phyloP scores from a whole-genome alignment of 2,113 vertebrate species.

The Blennius ocellaris region DNA sequence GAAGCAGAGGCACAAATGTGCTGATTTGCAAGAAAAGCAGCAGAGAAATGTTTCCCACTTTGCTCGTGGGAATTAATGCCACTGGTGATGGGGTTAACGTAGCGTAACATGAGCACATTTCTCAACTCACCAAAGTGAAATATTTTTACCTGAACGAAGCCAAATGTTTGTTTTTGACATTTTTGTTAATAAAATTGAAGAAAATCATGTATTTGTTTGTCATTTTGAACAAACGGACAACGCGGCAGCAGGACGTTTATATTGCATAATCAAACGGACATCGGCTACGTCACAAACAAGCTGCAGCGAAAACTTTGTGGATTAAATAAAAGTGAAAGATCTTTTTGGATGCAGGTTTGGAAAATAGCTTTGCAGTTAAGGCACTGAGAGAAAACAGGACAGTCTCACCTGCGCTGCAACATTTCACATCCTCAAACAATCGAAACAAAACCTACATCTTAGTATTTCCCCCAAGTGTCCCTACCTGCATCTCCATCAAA shows the following conservation, averaged over 20 bases:
- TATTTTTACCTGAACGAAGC: neutral
- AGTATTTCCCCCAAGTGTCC: neutral
- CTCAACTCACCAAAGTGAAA: conserved; percentile 34
- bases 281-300: neutral
- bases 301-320: too few relatives aligned
- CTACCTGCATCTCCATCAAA: neutral
- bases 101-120: neutral
- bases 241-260: conserved; percentile 2
- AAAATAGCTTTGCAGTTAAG: too few relatives aligned
- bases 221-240: neutral
- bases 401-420: too few relatives aligned
- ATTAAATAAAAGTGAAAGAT: too few relatives aligned
- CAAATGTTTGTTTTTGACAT: conserved; percentile 1
- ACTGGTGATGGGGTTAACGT: neutral
- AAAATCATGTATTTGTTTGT: neutral
- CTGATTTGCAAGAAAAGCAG: too few relatives aligned
- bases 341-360: too few relatives aligned
- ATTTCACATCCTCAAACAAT: too few relatives aligned
- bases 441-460: too few relatives aligned
- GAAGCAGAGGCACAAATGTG: too few relatives aligned
- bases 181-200: conserved; percentile 51
- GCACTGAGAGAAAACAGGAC: too few relatives aligned
- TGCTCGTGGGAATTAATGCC: too few relatives aligned
- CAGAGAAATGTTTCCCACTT: too few relatives aligned
- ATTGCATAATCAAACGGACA: conserved; percentile 37